Base-by-base conservation (phyloP, 2,113 vertebrate genomes). In the Pao palembangensis region DNA sequence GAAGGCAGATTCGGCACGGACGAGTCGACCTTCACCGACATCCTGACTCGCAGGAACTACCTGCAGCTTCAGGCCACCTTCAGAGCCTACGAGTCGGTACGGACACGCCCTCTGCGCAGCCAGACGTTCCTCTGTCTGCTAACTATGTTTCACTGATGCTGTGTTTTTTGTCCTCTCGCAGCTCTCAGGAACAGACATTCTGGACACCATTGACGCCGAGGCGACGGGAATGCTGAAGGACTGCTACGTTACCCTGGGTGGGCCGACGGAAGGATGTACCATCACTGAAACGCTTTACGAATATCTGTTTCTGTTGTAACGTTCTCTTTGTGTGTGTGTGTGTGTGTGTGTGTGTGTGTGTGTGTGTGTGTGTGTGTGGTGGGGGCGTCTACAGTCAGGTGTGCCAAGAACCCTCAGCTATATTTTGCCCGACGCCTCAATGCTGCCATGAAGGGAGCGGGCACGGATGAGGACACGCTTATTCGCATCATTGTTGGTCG, bases 351-450 rank as follows among this genome's bases (percentile, higher is more conserved):
- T 65, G 13, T 64, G 57, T 73, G 42, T 21, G 13, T 56, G 42
- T 65, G 12, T 71, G 31, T 18, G 43, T 44, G 43, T 47, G 44
- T 46, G 44, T 46, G 44, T 65, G 11, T 64, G 57, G 70, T 34
- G 23, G 13, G 54, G 42, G 62, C 28, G 17, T 55, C 51, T 71
- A 28, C 64, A 91, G 90, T 91, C 15, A 74, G 91, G 65, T 95
- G 94, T 65, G 93, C 95, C 52, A 96, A 86, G 83, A 96, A 96
- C 82, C 93, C 89, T 0, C 93, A 95, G 67, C 91, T 92, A 34
- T 98, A 93, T 78, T 99, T 98, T 0, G 97, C 96, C 8, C 89
- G 94, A 2, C 88, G 91, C 47, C 89, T 99, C 15, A 88, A 98
- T 55, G 83, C 93, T 10, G 90, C 94, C 0, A 95, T 99, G 95